phyloP scores from a whole-genome alignment of 2,888 invertebrate species.

The Orchesella flavescens region DNA sequence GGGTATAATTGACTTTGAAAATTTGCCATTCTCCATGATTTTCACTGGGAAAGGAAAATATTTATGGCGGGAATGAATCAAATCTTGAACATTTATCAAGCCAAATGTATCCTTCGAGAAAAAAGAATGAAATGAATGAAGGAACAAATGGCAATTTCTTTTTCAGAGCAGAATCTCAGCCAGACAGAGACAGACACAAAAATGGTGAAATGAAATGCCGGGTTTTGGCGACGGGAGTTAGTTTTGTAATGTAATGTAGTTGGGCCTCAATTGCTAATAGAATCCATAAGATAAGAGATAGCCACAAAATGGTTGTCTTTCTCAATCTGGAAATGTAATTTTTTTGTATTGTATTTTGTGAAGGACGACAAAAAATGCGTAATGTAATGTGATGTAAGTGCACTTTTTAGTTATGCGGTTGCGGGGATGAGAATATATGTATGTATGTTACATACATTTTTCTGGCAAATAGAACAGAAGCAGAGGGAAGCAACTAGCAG shows the following conservation, averaged over 20 bases:
- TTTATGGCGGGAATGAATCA: slow-evolving; percentile 55
- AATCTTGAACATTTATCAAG: slow-evolving; percentile 60
- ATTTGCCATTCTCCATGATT: slow-evolving; percentile 53
- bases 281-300: slow-evolving; percentile 46
- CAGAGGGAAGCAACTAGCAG: background rate
- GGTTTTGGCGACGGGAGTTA: background rate
- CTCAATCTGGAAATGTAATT: slow-evolving; percentile 48
- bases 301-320: slow-evolving; percentile 50
- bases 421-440: background rate
- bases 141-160: background rate
- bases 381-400: slow-evolving; percentile 38
- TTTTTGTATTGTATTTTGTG: slow-evolving; percentile 31
- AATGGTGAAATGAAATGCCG: background rate
- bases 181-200: background rate
- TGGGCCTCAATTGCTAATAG: slow-evolving; percentile 20
- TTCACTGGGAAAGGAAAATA: slow-evolving; percentile 31
- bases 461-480: slow-evolving; percentile 10
- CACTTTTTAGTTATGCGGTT: background rate
- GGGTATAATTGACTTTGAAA: slow-evolving; percentile 17
- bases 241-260: too few relatives aligned
- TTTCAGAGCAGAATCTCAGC: background rate
- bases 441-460: slow-evolving; percentile 24
- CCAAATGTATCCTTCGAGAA: slow-evolving; percentile 55
- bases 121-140: slow-evolving; percentile 7
- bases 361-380: slow-evolving; percentile 53